A percentile compares a stretch with the other conserved stretches of the same genome.
These are phyloP conservation scores for Phymorhynchus buccinoides DNA, from an alignment of 1,140 invertebrate species.

Conservation along the genomic window DNA sequence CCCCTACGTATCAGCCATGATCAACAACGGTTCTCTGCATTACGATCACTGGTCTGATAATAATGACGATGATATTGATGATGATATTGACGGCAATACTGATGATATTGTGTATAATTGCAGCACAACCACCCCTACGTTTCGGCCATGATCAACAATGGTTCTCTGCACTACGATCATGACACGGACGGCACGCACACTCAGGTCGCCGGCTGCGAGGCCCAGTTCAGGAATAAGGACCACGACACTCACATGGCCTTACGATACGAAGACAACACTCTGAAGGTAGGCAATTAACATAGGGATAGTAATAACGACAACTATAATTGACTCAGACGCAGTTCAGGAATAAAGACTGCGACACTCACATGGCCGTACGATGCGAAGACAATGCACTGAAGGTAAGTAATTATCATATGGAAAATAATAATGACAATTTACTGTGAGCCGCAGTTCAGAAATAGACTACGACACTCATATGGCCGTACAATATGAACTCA, in stretches of 20 bases:
- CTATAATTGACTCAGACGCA: too few species aligned
- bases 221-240: conserved; percentile 93
- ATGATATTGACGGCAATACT: too few species aligned
- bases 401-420: too few species aligned
- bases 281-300: conserved; percentile 81
- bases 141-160: conserved; percentile 99
- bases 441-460: too few species aligned
- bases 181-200: conserved; percentile 98
- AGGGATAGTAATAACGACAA: too few species aligned
- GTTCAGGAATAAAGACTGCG: conserved; percentile 93
- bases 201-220: conserved; percentile 87
- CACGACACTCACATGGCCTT: conserved; percentile 93
- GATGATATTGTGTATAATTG: too few species aligned
- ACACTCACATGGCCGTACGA: conserved; percentile 90
- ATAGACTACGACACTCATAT: too few species aligned
- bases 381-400: conserved; percentile 92
- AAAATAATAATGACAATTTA: too few species aligned
- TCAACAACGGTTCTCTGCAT: conserved; percentile 94
- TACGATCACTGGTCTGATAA: too few species aligned
- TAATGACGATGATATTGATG: too few species aligned
- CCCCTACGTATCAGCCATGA: conserved; percentile 98
- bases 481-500: too few species aligned
- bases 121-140: conserved; percentile 98
- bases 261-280: conserved; percentile 89
- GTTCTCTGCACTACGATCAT: conserved; percentile 95